A percentile compares a stretch with the other conserved stretches of the same genome.
Conservation (phyloP, 2,888 invertebrate genomes). For the Globia sparganii region DNA sequence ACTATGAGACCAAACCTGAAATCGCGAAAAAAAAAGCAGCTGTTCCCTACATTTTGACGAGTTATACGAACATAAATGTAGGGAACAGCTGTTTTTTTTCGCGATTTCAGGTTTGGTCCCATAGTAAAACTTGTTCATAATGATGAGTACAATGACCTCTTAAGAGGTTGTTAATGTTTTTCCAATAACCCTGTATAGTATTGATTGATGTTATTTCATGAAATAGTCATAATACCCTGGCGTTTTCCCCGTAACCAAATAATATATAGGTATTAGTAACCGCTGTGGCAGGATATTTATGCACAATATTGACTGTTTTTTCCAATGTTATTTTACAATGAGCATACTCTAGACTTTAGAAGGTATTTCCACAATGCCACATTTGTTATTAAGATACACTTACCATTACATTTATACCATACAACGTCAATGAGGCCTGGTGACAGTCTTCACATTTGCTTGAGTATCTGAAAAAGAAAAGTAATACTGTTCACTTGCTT, state of each 20-base stretch:
- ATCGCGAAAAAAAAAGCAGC: too few species aligned
- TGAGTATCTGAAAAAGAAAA: slow-evolving; percentile 75
- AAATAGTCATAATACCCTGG: background rate
- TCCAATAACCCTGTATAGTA: too few species aligned
- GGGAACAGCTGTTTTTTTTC: too few species aligned
- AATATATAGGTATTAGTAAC: background rate
- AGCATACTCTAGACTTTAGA: slow-evolving; percentile 13
- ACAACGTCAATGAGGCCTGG: slow-evolving; percentile 57
- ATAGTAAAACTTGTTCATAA: too few species aligned
- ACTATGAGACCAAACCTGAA: too few species aligned
- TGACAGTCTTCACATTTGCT: slow-evolving; percentile 61
- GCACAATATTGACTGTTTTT: slow-evolving; percentile 27
- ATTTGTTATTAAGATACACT: slow-evolving; percentile 61
- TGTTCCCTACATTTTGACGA: too few species aligned
- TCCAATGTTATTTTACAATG: slow-evolving; percentile 5
- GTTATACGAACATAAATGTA: too few species aligned
- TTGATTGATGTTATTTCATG: background rate
- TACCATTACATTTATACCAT: slow-evolving; percentile 74
- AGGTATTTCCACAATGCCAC: slow-evolving; percentile 15
- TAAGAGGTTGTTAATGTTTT: too few species aligned
- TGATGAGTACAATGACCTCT: too few species aligned
- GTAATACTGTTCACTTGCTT: slow-evolving; percentile 15
- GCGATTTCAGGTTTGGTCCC: too few species aligned
- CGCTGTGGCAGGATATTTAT: slow-evolving; percentile 29
- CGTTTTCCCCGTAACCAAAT: background rate